A percentile compares a stretch with the other conserved stretches of the same genome.
These are phyloP conservation scores for Priocnemis perturbator DNA, from an alignment of 2,888 invertebrate genomes.

Conservation along the genomic window DNA sequence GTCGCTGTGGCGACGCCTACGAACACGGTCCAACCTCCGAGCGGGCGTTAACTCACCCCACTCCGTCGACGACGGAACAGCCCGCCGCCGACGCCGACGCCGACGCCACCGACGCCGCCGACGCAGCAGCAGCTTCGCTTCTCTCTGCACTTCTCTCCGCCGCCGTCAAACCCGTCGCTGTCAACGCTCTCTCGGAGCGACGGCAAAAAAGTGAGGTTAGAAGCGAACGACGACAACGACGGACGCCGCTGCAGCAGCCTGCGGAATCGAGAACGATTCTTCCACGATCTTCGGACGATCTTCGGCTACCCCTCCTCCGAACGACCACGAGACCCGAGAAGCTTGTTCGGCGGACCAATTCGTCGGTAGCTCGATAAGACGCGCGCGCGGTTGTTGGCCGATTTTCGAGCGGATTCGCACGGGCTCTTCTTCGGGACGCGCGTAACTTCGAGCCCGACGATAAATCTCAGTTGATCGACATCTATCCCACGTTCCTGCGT, in stretches of 20 bases:
- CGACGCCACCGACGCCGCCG: constrained; percentile 16
- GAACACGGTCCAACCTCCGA: constrained; percentile 62
- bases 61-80: constrained; percentile 34
- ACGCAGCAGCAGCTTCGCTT: constrained; percentile 12
- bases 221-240: neutral
- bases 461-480: no score
- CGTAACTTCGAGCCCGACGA: no score
- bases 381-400: no score
- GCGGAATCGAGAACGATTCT: no score
- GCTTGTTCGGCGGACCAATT: no score
- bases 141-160: constrained; percentile 11
- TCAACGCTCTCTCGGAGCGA: neutral
- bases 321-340: neutral
- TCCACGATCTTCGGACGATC: neutral
- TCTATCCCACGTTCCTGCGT: no score
- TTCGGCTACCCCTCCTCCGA: neutral
- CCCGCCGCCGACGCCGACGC: constrained; percentile 19
- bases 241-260: neutral
- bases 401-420: no score
- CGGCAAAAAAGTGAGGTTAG: constrained; percentile 7
- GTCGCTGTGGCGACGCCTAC: constrained; percentile 60
- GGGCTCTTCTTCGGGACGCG: no score
- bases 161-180: neutral
- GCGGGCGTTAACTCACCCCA: constrained; percentile 68
- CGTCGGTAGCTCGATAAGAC: no score